These are phyloP conservation scores for Tinamus major DNA, from an alignment of 2,797 vertebrate species.

Conservation along the genomic window DNA sequence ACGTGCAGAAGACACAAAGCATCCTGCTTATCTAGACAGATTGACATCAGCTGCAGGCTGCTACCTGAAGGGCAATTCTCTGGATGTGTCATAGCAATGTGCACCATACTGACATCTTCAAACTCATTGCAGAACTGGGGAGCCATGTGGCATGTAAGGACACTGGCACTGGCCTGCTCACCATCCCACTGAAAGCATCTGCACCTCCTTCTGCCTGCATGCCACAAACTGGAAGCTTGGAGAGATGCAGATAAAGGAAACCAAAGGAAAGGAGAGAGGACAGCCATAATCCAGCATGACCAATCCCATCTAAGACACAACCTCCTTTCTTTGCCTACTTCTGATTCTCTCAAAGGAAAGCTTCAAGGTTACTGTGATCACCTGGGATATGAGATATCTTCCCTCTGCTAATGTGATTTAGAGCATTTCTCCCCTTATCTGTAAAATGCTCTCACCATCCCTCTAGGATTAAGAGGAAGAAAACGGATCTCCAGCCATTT, in stretches of 20 bases:
- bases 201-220: not conserved
- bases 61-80: not conserved
- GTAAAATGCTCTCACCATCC: accelerated
- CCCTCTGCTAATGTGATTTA: not conserved
- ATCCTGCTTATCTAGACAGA: not conserved
- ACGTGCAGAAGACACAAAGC: accelerated
- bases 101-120: not conserved
- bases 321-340: not conserved
- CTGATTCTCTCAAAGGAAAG: not conserved
- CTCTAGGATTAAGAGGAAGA: not conserved
- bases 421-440: not conserved
- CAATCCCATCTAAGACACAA: not conserved
- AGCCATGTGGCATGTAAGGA: not conserved
- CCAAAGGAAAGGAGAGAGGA: not conserved
- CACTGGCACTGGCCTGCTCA: not conserved
- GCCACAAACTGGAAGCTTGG: not conserved
- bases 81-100: not conserved
- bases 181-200: not conserved
- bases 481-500: not conserved
- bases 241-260: not conserved
- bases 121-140: not conserved
- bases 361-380: not conserved
- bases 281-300: not conserved
- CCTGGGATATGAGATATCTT: not conserved
- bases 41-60: not conserved